Percentiles rank a stretch among this genome's conserved stretches.
Conservation (phyloP, 2,888 invertebrate genomes). For the Mactromeris polynyma region DNA sequence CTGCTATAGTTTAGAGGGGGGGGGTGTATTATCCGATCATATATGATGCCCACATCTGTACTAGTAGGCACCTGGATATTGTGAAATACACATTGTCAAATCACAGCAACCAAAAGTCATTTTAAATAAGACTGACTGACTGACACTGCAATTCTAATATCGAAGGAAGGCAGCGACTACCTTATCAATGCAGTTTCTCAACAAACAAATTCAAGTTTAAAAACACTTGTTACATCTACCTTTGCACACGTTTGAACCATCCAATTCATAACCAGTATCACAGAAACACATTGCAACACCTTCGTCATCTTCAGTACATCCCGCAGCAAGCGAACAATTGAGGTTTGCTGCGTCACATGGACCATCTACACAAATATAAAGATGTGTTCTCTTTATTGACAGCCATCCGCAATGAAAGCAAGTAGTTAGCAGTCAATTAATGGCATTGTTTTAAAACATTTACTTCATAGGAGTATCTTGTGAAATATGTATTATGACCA, state of each 20-base stretch:
- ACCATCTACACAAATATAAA: too few relatives aligned
- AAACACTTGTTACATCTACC: constrained; percentile 17
- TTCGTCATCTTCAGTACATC: constrained; percentile 36
- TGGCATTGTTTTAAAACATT: too few relatives aligned
- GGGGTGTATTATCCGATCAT: too few relatives aligned
- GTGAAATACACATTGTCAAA: too few relatives aligned
- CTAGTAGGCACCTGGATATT: too few relatives aligned
- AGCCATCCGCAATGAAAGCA: not conserved
- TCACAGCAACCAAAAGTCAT: too few relatives aligned
- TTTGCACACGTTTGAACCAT: constrained; percentile 26
- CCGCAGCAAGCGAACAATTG: constrained; percentile 46
- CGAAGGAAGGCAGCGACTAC: too few relatives aligned
- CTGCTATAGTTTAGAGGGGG: too few relatives aligned
- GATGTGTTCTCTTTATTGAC: not conserved
- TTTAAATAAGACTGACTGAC: not conserved
- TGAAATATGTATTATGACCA: not conserved
- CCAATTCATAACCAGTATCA: constrained; percentile 49
- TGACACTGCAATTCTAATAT: not conserved
- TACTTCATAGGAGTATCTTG: not conserved
- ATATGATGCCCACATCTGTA: too few relatives aligned
- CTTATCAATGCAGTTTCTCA: too few relatives aligned
- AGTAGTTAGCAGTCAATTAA: not conserved
- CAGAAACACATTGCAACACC: constrained; percentile 60
- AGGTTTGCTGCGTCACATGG: too few relatives aligned
- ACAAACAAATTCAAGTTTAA: not conserved